A percentile compares a stretch with the other conserved stretches of the same genome.
These are phyloP conservation scores for Myiotriccus ornatus DNA, from an alignment of 2,797 vertebrate species.

Conservation along the genomic window DNA sequence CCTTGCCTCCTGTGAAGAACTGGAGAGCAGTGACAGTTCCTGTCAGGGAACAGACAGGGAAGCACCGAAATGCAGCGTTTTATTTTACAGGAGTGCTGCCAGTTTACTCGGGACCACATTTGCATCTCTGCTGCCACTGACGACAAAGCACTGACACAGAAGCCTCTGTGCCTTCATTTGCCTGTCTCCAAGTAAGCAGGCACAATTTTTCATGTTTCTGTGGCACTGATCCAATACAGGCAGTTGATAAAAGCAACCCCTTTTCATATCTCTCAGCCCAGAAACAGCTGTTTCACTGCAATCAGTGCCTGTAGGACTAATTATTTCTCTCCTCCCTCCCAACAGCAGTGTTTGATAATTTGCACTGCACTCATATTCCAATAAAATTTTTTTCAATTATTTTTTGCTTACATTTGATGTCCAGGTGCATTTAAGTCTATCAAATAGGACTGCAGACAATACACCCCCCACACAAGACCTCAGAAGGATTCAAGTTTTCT, in stretches of 20 bases:
- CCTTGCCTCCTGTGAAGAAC: constrained; percentile 26
- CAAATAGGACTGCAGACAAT: background rate
- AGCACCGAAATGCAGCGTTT: background rate
- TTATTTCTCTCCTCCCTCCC: background rate
- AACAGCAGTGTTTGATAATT: background rate
- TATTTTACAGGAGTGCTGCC: background rate
- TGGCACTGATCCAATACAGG: background rate
- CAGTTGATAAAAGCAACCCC: background rate
- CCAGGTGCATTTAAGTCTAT: background rate
- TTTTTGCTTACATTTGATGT: background rate
- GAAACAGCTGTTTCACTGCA: background rate
- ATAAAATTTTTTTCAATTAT: background rate
- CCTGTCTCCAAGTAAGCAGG: background rate
- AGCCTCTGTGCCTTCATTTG: background rate
- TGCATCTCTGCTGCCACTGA: background rate
- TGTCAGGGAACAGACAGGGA: background rate
- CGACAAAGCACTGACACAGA: background rate
- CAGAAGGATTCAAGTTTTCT: background rate
- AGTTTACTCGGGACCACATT: background rate
- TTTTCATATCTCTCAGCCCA: background rate
- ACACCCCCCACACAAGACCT: background rate
- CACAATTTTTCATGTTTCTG: background rate
- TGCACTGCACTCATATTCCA: background rate
- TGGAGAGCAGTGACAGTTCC: constrained; percentile 23
- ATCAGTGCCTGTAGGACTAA: background rate